phyloP scores from a whole-genome alignment of 2,797 vertebrate genomes.

The Staurois parvus region DNA sequence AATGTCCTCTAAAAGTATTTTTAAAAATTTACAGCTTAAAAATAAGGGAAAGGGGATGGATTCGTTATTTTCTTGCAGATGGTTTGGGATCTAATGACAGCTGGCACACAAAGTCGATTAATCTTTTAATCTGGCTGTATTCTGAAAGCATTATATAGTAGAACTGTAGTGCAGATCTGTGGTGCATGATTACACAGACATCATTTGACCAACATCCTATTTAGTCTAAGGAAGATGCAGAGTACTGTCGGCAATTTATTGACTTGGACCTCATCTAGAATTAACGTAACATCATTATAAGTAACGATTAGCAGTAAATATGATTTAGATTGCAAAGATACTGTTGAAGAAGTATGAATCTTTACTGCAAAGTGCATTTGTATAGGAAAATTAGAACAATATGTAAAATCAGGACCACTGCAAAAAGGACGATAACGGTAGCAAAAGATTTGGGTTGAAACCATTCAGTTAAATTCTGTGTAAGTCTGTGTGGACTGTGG shows the following conservation, averaged over 20 bases:
- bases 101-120: slow-evolving; percentile 51
- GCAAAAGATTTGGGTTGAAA: too few relatives aligned
- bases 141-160: slow-evolving; percentile 43
- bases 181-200: slow-evolving; percentile 37
- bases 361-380: too few relatives aligned
- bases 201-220: slow-evolving; percentile 40
- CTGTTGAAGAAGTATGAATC: too few relatives aligned
- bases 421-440: too few relatives aligned
- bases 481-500: too few relatives aligned
- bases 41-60: slow-evolving; percentile 23
- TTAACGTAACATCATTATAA: slow-evolving; percentile 4
- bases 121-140: slow-evolving; percentile 59
- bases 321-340: neutral
- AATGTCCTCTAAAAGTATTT: slow-evolving; percentile 5
- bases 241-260: neutral
- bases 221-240: neutral
- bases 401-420: too few relatives aligned
- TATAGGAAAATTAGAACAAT: too few relatives aligned
- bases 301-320: neutral
- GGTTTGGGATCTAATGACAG: slow-evolving; percentile 52
- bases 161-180: slow-evolving; percentile 34
- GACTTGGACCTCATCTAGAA: slow-evolving; percentile 3
- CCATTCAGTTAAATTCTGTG: too few relatives aligned
- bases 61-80: slow-evolving; percentile 58
- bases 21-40: slow-evolving; percentile 23